Base-by-base conservation (phyloP, 1,140 invertebrate genomes). In the Coptotermes formosanus region DNA sequence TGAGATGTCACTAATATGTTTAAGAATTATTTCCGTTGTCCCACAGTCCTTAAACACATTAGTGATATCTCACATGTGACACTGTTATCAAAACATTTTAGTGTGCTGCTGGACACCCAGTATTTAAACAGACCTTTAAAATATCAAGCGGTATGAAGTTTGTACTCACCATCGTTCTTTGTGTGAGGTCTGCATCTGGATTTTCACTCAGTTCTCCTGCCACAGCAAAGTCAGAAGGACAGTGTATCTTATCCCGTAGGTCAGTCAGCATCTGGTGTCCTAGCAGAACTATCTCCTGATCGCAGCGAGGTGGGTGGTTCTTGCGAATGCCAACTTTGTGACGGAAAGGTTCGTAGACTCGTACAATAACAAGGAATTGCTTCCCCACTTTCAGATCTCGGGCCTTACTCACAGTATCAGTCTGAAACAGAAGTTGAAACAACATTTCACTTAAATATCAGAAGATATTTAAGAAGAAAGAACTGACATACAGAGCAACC, bases 201-300 rank as follows among this genome's bases (percentile, higher is more conserved):
- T 93, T 89, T 11, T 93, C 88, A 88, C 95, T 95, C 8, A 94
- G 91, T 87, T 96, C 95, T 43, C 92, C 91, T 55, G 93, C 91
- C 85, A 94, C 90, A 69, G 92, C 91, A 32, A 93, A 89, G 90
- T 96, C 95, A 86, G 94, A 94, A 25, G 93, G 88, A 89, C 96
- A 97, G 2, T 89, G 90, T 85, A 97, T 94, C 87, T 93, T 92
- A 88, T 96, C 95, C 30, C 94, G 91, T 25, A 97, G 89, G 43
- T 93, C 92, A 45, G 92, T 91, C 86, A 97, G 90, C 45, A 90
- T 92, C 88, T 96, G 94, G 75, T 90, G 91, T 0, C 95, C 95
- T 43, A 94, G 88, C 43, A 96, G 91, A 23, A 93, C 89, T 82
- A 95, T 91, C 86, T 95, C 92, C 88, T 93, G 92, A 75, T 91